Percentiles rank a stretch among this genome's conserved stretches.
Conservation (phyloP, 2,797 vertebrate species). For the Agapornis canus region DNA sequence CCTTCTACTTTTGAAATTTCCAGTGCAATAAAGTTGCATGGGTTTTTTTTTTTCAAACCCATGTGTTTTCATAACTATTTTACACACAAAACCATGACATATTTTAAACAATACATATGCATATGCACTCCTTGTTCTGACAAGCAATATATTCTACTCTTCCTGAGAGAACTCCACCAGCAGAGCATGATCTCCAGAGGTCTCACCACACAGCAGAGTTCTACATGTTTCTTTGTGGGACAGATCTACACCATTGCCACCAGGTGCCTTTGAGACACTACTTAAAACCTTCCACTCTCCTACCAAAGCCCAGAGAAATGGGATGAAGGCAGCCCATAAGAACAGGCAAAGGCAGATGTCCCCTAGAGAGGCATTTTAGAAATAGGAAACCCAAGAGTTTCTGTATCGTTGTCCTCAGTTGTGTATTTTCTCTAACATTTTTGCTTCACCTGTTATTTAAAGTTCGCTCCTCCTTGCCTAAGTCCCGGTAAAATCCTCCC, state of each 20-base stretch:
- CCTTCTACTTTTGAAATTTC: constrained; percentile 15
- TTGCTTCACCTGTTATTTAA: neutral
- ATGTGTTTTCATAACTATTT: constrained; percentile 25
- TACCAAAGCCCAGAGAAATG: neutral
- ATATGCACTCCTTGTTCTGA: neutral
- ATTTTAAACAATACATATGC: neutral
- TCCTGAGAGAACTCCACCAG: neutral
- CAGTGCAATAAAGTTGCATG: neutral
- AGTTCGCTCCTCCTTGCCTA: neutral
- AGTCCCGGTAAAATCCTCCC: neutral
- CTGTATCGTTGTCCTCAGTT: fast-evolving
- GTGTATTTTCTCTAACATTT: neutral
- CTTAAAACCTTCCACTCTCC: neutral
- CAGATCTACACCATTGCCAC: neutral
- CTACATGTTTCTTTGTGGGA: fast-evolving
- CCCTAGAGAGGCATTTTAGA: neutral
- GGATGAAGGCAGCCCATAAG: neutral
- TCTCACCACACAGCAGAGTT: neutral
- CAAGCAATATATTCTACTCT: neutral
- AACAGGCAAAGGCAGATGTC: neutral
- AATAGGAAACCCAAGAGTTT: neutral
- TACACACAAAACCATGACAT: neutral
- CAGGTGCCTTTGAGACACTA: neutral
- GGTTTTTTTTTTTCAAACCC: neutral
- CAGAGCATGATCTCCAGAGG: neutral